Evolutionary conservation across 2,797 vertebrate species (phyloP).

Genomic region (Hapalemur alaotrensis): DNA sequence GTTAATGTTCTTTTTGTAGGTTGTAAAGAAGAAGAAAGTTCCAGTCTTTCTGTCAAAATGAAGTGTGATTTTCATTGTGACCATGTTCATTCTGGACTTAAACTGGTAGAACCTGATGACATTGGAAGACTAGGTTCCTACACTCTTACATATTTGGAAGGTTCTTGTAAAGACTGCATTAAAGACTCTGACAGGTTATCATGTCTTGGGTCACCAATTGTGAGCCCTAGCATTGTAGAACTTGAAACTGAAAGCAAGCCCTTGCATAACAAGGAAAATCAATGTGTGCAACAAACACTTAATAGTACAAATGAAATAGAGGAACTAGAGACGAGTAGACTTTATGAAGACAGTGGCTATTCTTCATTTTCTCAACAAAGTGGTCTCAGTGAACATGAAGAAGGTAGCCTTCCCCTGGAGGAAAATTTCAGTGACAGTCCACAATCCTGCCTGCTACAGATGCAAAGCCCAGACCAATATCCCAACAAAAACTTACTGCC

Average conservation of each 20-base stretch:
- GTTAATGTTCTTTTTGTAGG: slow-evolving; percentile 71
- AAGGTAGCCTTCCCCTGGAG: slow-evolving; percentile 70
- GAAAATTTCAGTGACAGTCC: slow-evolving; percentile 78
- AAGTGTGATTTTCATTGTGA: slow-evolving; percentile 78
- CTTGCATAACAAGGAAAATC: slow-evolving; percentile 92
- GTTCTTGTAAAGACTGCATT: slow-evolving; percentile 75
- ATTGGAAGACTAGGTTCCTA: slow-evolving; percentile 68
- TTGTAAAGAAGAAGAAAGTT: slow-evolving; percentile 57
- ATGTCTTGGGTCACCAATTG: slow-evolving; percentile 54
- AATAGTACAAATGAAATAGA: slow-evolving; percentile 77
- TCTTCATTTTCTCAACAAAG: slow-evolving; percentile 87
- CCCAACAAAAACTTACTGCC: slow-evolving; percentile 87
- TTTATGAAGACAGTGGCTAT: slow-evolving; percentile 93
- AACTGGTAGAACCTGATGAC: slow-evolving; percentile 68
- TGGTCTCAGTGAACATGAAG: slow-evolving; percentile 80
- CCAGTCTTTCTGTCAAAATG: slow-evolving; percentile 78
- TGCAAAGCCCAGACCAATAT: slow-evolving; percentile 66
- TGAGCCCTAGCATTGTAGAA: slow-evolving; percentile 47
- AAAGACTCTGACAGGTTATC: slow-evolving; percentile 72
- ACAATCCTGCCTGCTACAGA: slow-evolving; percentile 64
- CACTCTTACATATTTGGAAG: slow-evolving; percentile 61
- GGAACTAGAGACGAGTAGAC: slow-evolving; percentile 66
- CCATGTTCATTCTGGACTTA: slow-evolving; percentile 54
- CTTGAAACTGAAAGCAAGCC: slow-evolving; percentile 77
- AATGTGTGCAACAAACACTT: slow-evolving; percentile 62